Conservation (phyloP, 1,140 invertebrate genomes). For the Calliphora vicina region DNA sequence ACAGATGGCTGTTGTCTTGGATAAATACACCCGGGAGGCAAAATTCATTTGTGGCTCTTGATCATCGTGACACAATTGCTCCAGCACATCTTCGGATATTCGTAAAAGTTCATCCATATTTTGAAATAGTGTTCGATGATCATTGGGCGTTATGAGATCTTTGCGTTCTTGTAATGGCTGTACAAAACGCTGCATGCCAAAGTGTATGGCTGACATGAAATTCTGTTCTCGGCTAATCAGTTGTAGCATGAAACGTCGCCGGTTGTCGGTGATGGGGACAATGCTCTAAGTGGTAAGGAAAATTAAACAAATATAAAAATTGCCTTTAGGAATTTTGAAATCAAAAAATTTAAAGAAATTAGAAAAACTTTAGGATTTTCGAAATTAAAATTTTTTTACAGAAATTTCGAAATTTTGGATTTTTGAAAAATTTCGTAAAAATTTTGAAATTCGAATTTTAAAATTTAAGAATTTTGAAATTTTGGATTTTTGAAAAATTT, state of each 20-base stretch:
- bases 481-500: no score
- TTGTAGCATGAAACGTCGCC: constrained; percentile 68
- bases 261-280: constrained; percentile 63
- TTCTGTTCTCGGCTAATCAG: constrained; percentile 74
- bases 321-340: no score
- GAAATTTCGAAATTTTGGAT: no score
- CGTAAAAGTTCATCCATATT: constrained; percentile 82
- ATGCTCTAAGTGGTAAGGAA: constrained; percentile 55
- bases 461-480: no score
- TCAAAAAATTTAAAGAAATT: no score
- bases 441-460: no score
- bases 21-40: constrained; percentile 74
- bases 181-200: constrained; percentile 77
- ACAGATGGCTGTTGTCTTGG: constrained; percentile 75
- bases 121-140: constrained; percentile 81
- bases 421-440: no score
- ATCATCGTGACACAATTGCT: constrained; percentile 77
- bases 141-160: constrained; percentile 75
- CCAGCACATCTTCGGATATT: constrained; percentile 80
- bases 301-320: constrained; percentile 32
- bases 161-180: constrained; percentile 74
- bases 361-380: no score
- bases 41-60: constrained; percentile 72
- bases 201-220: constrained; percentile 77
- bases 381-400: no score